These are phyloP conservation scores for Anser cygnoides DNA, from an alignment of 2,113 vertebrate species.

Conservation along the genomic window DNA sequence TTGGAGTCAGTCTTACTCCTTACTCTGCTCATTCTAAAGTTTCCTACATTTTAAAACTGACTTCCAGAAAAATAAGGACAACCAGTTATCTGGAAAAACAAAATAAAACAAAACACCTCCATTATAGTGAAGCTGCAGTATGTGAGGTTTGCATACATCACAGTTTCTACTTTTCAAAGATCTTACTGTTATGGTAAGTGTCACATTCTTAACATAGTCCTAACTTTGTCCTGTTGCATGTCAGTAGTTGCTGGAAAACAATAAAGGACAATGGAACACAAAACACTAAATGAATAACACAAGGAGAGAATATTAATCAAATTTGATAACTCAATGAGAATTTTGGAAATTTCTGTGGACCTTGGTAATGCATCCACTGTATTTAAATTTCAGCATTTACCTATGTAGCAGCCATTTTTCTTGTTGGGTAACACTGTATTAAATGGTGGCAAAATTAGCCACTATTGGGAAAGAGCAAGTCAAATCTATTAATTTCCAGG, in stretches of 20 bases:
- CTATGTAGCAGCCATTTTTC: neutral
- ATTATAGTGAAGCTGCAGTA: neutral
- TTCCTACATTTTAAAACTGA: neutral
- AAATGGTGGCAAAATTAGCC: neutral
- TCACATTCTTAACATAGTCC: neutral
- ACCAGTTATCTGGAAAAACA: neutral
- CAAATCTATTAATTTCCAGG: neutral
- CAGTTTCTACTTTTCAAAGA: neutral
- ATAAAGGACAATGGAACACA: neutral
- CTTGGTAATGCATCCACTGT: neutral
- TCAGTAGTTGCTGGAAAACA: neutral
- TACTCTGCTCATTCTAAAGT: neutral
- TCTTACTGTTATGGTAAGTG: neutral
- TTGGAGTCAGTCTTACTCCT: neutral
- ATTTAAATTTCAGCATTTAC: neutral
- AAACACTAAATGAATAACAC: neutral
- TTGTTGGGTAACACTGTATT: neutral
- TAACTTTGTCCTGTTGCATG: neutral
- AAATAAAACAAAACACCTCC: neutral
- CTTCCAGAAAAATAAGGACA: neutral
- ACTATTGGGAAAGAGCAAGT: neutral
- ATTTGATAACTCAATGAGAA: neutral
- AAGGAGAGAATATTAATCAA: neutral
- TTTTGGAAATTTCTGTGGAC: neutral
- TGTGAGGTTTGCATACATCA: neutral